These are phyloP conservation scores for Varroa destructor DNA, from an alignment of 1,140 invertebrate species.

Conservation along the genomic window DNA sequence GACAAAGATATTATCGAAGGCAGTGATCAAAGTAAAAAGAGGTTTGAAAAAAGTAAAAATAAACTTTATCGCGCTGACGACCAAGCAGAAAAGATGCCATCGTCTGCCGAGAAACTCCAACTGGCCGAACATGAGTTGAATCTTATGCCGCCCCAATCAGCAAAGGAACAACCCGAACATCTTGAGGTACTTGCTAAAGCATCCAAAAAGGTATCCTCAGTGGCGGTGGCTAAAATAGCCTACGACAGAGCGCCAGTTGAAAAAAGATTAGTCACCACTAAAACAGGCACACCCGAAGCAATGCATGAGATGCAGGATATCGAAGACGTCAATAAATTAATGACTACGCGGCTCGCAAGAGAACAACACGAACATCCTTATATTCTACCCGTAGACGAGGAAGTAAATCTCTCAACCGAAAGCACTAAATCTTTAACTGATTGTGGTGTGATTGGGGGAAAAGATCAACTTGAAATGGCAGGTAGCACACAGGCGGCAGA, in stretches of 20 bases:
- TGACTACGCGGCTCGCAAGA: too few species aligned
- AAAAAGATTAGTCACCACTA: too few species aligned
- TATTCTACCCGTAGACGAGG: too few species aligned
- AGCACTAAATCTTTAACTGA: too few species aligned
- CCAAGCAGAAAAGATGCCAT: background rate
- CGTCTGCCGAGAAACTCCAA: background rate
- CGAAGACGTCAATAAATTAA: background rate
- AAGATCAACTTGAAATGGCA: too few species aligned
- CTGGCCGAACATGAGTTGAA: background rate
- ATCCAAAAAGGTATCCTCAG: background rate
- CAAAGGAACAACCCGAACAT: slow-evolving; percentile 4
- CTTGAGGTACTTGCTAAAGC: background rate
- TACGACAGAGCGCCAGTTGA: too few species aligned
- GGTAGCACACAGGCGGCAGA: too few species aligned
- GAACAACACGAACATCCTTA: too few species aligned
- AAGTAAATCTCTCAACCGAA: too few species aligned
- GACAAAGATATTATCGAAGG: background rate
- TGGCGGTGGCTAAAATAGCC: background rate
- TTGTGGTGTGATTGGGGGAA: too few species aligned
- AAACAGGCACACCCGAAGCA: background rate
- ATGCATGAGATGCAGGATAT: background rate
- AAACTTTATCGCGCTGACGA: background rate
- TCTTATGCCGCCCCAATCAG: background rate
- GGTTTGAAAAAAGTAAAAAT: background rate
- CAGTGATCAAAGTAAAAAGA: background rate